Conservation (phyloP, 1,140 invertebrate species). For the Drusus annulatus region DNA sequence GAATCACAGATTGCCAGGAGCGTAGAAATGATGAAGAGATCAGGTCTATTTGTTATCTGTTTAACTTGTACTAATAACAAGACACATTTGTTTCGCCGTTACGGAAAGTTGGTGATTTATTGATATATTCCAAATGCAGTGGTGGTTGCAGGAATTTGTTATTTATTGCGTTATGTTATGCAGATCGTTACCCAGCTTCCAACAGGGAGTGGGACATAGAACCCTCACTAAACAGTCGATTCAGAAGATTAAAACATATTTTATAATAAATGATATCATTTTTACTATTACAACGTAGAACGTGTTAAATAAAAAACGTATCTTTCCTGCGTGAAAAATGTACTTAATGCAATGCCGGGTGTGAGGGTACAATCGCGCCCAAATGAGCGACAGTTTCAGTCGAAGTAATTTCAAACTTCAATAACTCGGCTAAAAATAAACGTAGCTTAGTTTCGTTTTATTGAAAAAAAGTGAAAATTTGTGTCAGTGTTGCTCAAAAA, state of each 20-base stretch:
- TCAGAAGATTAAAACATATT: background rate
- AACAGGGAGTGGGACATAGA: background rate
- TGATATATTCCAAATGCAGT: background rate
- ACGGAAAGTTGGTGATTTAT: constrained; percentile 8
- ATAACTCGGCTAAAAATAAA: no score
- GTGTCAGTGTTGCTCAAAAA: no score
- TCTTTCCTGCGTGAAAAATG: no score
- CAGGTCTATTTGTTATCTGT: constrained; percentile 14
- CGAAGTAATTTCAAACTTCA: no score
- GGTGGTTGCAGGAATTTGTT: background rate
- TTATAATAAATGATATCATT: background rate
- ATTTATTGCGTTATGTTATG: background rate
- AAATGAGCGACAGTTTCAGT: no score
- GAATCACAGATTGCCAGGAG: constrained; percentile 29
- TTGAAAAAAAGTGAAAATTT: no score
- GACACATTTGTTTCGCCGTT: background rate
- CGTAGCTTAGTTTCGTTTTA: no score
- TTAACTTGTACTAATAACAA: constrained; percentile 27
- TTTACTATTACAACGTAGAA: no score
- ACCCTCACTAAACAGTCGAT: background rate
- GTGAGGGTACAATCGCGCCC: no score
- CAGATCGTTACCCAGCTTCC: background rate
- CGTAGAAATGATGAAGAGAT: constrained; percentile 39
- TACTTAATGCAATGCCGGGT: no score
- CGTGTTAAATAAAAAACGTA: no score